Base-by-base conservation (phyloP, 1,140 invertebrate species). In the Scylla paramamosain region DNA sequence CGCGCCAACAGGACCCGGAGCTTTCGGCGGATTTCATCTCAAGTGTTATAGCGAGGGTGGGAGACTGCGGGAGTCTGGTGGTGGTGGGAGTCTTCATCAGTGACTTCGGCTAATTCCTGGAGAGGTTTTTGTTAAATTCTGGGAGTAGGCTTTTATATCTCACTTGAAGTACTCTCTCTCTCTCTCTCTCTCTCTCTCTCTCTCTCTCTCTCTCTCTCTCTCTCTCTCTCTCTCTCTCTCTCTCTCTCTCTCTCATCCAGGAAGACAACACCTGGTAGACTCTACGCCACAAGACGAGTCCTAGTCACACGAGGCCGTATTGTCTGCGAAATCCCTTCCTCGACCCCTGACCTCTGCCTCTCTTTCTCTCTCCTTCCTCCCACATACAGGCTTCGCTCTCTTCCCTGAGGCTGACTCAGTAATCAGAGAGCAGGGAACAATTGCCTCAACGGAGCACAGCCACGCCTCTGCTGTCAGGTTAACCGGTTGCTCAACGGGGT, bases 401-500 rank as follows among this genome's bases (percentile, higher is more conserved):
- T n/a, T 77, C 67, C 67, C 67, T n/a, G 20, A 25, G 67, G 67
- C 67, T 77, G 67, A 77, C 67, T 77, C 67, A 77, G 67, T 77
- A 77, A 77, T 77, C 67, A 77, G 67, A 77, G 67, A 77, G 67
- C 25, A 77, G n/a, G 20, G 67, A 77, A 77, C 67, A 77, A 77
- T 77, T 77, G 67, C 67, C 67, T n/a, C 67, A 77, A n/a, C 25
- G 67, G 67, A n/a, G 67, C 25, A 77, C 8, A 77, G 16, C 67
- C 67, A 77, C 67, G 67, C 67, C 67, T 77, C 67, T n/a, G 20
- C 16, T 77, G 20, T 77, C 20, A n/a, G 25, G 67, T 77, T 77
- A 77, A 77, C 67, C 67, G 67, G 67, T 77, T 77, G 67, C 67
- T 77, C 67, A 77, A 77, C n/a, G 67, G 67, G 67, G 67, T 77